phyloP scores from a whole-genome alignment of 2,113 vertebrate genomes.

The Microcebus murinus region DNA sequence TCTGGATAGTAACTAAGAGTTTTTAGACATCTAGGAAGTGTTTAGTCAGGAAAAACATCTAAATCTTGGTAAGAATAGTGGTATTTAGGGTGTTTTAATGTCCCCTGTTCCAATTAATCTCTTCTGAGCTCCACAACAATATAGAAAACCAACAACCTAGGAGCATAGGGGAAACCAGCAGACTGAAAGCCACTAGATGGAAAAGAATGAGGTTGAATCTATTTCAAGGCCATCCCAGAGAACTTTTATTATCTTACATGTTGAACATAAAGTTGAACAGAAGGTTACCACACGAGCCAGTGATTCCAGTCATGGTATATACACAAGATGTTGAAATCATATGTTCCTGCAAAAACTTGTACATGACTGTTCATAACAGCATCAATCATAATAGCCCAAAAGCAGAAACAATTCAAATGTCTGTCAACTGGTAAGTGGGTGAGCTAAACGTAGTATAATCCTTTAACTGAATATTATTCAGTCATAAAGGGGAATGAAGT shows the following conservation, averaged over 20 bases:
- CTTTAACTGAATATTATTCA: neutral
- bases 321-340: neutral
- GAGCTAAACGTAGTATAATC: neutral
- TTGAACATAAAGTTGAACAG: neutral
- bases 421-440: neutral
- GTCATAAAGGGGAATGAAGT: neutral
- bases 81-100: neutral
- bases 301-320: neutral
- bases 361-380: neutral
- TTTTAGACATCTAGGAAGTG: neutral
- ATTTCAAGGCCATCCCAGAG: neutral
- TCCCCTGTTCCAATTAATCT: neutral
- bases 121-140: neutral
- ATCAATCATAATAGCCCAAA: neutral
- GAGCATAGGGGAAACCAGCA: neutral
- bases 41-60: neutral
- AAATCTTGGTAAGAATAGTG: neutral
- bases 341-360: neutral
- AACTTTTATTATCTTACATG: neutral
- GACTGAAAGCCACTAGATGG: neutral
- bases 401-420: neutral
- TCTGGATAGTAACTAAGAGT: neutral
- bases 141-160: neutral
- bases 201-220: neutral
- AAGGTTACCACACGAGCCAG: neutral